phyloP scores from a whole-genome alignment of 1,140 invertebrate species.

The Piezodorus guildinii region DNA sequence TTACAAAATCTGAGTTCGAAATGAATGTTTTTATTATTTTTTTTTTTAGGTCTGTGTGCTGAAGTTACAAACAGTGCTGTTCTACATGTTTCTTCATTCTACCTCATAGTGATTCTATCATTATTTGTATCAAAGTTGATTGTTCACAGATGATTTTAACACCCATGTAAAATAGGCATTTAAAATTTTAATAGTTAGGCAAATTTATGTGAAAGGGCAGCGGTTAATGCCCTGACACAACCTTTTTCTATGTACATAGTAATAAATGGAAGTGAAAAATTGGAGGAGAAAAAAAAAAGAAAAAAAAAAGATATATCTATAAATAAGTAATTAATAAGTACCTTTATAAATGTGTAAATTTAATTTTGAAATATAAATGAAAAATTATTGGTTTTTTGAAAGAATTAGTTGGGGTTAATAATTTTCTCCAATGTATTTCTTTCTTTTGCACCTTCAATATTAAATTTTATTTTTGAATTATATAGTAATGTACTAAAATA shows the following conservation, averaged over 20 bases:
- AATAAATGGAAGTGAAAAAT: not conserved
- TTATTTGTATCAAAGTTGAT: not conserved
- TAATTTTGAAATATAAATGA: not conserved
- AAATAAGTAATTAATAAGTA: not conserved
- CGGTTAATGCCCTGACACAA: not conserved
- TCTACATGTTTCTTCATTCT: not conserved
- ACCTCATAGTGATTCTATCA: not conserved
- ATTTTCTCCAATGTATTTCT: too few species aligned
- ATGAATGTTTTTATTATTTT: not conserved
- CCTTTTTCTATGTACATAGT: slow-evolving; percentile 9
- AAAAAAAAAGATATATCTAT: not conserved
- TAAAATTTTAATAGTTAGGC: slow-evolving; percentile 10
- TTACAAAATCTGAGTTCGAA: too few species aligned
- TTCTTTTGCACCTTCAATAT: too few species aligned
- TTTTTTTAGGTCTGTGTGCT: slow-evolving; percentile 8
- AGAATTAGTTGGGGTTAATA: too few species aligned
- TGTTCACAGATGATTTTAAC: slow-evolving; percentile 15
- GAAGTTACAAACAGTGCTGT: slow-evolving; percentile 1
- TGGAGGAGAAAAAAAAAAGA: not conserved
- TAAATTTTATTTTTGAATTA: too few species aligned
- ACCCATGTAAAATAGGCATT: not conserved
- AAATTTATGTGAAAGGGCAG: not conserved
- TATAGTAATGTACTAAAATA: too few species aligned
- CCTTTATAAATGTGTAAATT: slow-evolving; percentile 1
- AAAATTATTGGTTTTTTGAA: not conserved